Evolutionary conservation across 1,140 invertebrate species (phyloP), one percentile per base, ranked within the genome.

Genomic region (Dreissena rostriformis): DNA sequence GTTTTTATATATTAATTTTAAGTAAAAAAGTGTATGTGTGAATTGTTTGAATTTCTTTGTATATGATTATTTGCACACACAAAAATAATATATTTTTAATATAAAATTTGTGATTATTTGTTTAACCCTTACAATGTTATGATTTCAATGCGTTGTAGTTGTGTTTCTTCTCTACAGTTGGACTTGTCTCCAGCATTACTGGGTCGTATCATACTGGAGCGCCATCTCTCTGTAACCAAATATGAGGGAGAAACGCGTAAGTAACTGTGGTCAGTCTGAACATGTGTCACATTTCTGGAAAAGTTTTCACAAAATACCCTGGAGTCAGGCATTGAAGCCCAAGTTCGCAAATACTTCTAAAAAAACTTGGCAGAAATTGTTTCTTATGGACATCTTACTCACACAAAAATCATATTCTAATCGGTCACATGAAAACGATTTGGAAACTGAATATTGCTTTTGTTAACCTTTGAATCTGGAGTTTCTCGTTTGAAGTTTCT

Each of bases 151-250:
- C 53, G 12, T 2, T 61, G 17, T 19, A 6, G 12, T n/a, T 61
- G 4, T n/a, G 57, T 24, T 24, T 61, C 57, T 75, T 28, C 22
- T n/a, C 14, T 71, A 39, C 67, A 84, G 82, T 55, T 84, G 57
- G 82, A 84, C 24, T 74, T 84, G 15, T 84, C 82, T n/a, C 82
- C 82, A n/a, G 82, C 82, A 19, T 49, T 84, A 29, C 53, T 84
- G 8, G 73, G 74, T 15, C 19, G 82, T 26, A 84, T 84, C 14
- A 84, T 84, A 11, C 52, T 84, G 22, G 82, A 84, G 63, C 61
- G 67, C 17, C 52, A 84, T 72, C 29, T 84, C 15, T 70, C 74
- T 22, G 29, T 53, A 53, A 84, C 73, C 19, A 84, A 78, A 26
- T 77, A 63, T 53, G 53, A 68, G 1, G 82, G 82, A 22, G 82